These are phyloP conservation scores for Lasius fuliginosus DNA, from an alignment of 2,888 invertebrate species.

Conservation along the genomic window DNA sequence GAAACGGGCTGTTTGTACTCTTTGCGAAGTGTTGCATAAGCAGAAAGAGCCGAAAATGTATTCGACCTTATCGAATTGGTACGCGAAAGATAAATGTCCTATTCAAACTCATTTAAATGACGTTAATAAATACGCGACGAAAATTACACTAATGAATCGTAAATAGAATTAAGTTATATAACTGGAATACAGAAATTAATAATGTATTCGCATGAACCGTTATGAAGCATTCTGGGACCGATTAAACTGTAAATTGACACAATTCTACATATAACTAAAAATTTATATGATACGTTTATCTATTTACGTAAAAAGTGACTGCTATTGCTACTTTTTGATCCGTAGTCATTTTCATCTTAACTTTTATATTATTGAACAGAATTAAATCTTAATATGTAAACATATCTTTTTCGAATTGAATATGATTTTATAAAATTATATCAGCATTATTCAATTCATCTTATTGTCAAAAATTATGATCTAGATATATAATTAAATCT, in stretches of 20 bases:
- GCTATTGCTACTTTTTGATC: background rate
- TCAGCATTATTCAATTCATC: conserved; percentile 8
- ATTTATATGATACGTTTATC: background rate
- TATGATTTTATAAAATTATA: background rate
- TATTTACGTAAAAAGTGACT: background rate
- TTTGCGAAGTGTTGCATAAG: conserved; percentile 87
- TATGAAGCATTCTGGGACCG: background rate
- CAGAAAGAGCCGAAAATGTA: conserved; percentile 62
- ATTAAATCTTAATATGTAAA: background rate
- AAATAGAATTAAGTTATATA: background rate
- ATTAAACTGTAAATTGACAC: background rate
- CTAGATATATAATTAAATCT: background rate
- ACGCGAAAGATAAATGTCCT: conserved; percentile 73
- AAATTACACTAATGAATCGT: conserved; percentile 23
- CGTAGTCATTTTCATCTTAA: background rate
- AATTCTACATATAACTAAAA: background rate
- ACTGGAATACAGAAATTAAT: background rate
- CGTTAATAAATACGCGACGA: conserved; percentile 55
- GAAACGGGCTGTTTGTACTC: conserved; percentile 88
- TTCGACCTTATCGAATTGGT: conserved; percentile 76
- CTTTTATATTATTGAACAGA: background rate
- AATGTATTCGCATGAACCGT: background rate
- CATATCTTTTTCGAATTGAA: conserved; percentile 6
- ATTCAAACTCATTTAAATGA: conserved; percentile 69
- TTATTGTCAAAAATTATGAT: conserved; percentile 15